These are phyloP conservation scores for Rhamnusium bicolor DNA, from an alignment of 2,888 invertebrate species.

Conservation along the genomic window DNA sequence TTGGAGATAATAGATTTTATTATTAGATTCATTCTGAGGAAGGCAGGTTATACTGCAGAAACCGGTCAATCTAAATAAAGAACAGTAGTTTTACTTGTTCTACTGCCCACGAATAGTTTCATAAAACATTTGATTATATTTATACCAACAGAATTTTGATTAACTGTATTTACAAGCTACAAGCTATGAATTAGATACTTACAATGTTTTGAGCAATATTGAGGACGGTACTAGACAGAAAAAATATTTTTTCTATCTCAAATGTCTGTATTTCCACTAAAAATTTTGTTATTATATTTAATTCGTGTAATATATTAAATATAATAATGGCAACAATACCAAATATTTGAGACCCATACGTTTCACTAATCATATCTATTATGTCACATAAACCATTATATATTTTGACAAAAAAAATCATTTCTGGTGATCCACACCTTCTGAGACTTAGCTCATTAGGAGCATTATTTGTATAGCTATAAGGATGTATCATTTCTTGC, in stretches of 20 bases:
- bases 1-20: no score
- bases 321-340: background rate
- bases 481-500: constrained; percentile 5
- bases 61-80: no score
- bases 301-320: background rate
- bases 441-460: background rate
- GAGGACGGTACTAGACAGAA: background rate
- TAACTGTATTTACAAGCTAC: no score
- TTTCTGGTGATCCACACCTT: background rate
- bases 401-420: constrained; percentile 5
- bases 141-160: no score
- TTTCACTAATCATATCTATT: constrained; percentile 10
- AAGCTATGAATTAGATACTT: constrained; percentile 11
- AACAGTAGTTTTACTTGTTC: no score
- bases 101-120: no score
- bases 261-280: background rate
- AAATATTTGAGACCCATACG: constrained; percentile 2
- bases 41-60: no score
- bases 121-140: no score
- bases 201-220: constrained; percentile 18
- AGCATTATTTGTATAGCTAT: background rate
- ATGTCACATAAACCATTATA: constrained; percentile 8
- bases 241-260: background rate
- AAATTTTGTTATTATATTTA: background rate
- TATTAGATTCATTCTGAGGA: no score